Percentiles rank a stretch among this genome's conserved stretches.
Conservation (phyloP, 92 coral and sea anemone genomes). For the Isaurus tuberculatus region DNA sequence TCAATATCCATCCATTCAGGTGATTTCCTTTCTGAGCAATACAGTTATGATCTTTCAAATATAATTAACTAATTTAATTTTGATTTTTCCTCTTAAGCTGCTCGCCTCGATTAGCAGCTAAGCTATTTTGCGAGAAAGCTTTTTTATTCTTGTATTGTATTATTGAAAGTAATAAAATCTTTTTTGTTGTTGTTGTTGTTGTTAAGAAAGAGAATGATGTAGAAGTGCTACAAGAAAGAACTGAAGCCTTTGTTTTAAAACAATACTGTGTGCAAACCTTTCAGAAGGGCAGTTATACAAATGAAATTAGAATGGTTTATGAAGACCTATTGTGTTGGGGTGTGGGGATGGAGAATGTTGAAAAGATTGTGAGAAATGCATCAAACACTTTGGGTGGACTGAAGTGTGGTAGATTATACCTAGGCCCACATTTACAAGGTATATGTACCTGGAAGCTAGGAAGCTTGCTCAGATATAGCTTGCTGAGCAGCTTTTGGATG, state of each 20-base stretch:
- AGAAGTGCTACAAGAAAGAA: conserved; percentile 25
- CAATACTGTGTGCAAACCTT: conserved; percentile 38
- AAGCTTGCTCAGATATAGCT: conserved; percentile 48
- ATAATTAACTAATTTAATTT: no score
- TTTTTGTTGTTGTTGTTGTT: no score
- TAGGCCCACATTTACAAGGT: conserved; percentile 50
- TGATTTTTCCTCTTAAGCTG: no score
- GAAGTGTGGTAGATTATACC: conserved; percentile 46
- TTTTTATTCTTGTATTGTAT: no score
- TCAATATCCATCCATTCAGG: no score
- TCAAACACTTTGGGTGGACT: conserved; percentile 35
- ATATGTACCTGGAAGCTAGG: conserved; percentile 58
- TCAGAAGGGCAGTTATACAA: conserved; percentile 48
- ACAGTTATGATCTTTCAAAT: no score
- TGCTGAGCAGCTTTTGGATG: conserved; percentile 32
- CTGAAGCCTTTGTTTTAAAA: background rate
- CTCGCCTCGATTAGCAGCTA: no score
- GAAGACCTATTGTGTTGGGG: conserved; percentile 55
- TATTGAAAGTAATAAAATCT: no score
- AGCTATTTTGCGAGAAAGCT: no score
- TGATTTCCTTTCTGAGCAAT: no score
- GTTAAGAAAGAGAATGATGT: conserved; percentile 44
- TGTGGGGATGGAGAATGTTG: conserved; percentile 52
- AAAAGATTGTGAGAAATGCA: conserved; percentile 38
- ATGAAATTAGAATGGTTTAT: conserved; percentile 50